Conservation (phyloP, 2,113 vertebrate species). For the Orientallactaga bullata region DNA sequence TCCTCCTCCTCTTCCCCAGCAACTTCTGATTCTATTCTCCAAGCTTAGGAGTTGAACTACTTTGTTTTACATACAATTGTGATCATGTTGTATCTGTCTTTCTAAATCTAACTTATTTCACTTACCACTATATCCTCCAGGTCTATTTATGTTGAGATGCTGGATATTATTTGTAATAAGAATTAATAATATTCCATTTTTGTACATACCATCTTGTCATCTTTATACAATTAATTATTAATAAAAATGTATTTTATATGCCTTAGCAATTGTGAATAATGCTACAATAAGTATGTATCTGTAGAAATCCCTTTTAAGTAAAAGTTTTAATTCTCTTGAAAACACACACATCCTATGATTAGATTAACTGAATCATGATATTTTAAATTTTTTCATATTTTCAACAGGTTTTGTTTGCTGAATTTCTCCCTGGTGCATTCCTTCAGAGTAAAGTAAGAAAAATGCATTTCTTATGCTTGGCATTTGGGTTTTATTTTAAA, state of each 20-base stretch:
- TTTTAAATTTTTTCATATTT: slow-evolving; percentile 55
- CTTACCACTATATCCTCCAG: background rate
- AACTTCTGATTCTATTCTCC: background rate
- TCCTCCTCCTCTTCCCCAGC: too few species aligned
- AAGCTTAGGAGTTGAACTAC: background rate
- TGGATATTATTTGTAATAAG: background rate
- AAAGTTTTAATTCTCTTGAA: too few species aligned
- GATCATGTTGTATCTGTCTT: background rate
- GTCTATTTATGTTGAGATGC: background rate
- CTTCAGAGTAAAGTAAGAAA: slow-evolving; percentile 75
- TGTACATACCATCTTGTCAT: background rate
- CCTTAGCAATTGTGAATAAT: background rate
- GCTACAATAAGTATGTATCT: background rate
- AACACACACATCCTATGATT: too few species aligned
- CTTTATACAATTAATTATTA: background rate
- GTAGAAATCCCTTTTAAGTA: background rate
- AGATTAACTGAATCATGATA: too few species aligned
- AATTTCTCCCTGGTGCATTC: slow-evolving; percentile 77
- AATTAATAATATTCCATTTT: background rate
- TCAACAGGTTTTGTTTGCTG: slow-evolving; percentile 75
- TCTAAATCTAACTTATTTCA: background rate
- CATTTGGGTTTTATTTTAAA: slow-evolving; percentile 72
- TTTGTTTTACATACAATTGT: too few species aligned
- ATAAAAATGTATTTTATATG: background rate
- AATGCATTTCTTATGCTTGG: slow-evolving; percentile 71